Evolutionary conservation across 2,888 invertebrate species (phyloP), one percentile per base, ranked within the genome.

Genomic region (Phengaris alcon): DNA sequence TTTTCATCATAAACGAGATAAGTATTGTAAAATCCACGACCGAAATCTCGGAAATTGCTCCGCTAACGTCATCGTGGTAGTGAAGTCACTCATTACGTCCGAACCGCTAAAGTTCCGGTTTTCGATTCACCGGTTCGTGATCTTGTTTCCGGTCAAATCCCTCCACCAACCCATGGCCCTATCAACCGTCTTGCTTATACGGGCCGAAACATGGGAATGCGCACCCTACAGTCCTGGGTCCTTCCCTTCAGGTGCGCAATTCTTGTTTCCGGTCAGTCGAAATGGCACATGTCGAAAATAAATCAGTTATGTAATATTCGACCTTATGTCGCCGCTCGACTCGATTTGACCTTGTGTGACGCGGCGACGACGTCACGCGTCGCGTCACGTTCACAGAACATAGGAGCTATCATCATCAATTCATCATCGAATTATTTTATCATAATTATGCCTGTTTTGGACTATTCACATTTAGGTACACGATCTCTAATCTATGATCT

Each of bases 21-120:
- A 55, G 57, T 22, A 46, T n/a, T 54, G 79, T 77, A 78, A 79
- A 79, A 78, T 77, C 79, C 79, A 78, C 79, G 74, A 68, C 57
- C 76, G 75, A 77, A 75, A 79, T 79, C 79, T 79, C 4, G 77
- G 78, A 78, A 59, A 70, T 70, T 75, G 73, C 15, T 76, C 64
- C 77, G 76, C 77, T 76, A 77, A 78, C 79, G 77, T 79, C 78
- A 79, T 76, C 54, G 73, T 9, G 8, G 6, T 59, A 10, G 22
- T 59, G 59, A 59, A 4, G 59, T 59, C 59, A 59, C 9, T 59
- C 6, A 59, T 59, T 59, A 15, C 59, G 59, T 22, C 15, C 59
- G 10, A 59, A 22, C 59, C 22, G 22, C 5, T 59, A 59, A 15
- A 59, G 22, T 3, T 59, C 15, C 59, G 59, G 59, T 4, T 22